Conservation (phyloP, 2,888 invertebrate species). For the Girardia tigrina region DNA sequence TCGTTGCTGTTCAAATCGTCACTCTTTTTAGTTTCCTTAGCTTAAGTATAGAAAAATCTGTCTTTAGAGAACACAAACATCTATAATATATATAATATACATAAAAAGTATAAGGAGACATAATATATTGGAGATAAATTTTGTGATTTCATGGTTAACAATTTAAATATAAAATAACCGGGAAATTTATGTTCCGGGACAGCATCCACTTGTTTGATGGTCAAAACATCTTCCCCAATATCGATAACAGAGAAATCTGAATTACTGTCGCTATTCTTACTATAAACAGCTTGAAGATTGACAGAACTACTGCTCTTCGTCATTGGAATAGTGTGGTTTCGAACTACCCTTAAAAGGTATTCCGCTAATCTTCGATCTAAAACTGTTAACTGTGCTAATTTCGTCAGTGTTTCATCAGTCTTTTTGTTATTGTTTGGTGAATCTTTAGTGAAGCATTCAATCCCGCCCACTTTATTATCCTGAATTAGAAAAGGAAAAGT, state of each 20-base stretch:
- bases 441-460: background rate
- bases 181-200: background rate
- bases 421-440: background rate
- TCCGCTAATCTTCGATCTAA: background rate
- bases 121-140: too few relatives aligned
- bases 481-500: too few relatives aligned
- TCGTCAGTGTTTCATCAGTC: background rate
- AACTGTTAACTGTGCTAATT: background rate
- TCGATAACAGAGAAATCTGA: background rate
- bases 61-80: too few relatives aligned
- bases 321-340: background rate
- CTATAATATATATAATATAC: too few relatives aligned
- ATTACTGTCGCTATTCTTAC: background rate
- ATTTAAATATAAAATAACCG: too few relatives aligned
- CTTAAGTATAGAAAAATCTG: too few relatives aligned
- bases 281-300: background rate
- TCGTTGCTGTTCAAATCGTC: too few relatives aligned
- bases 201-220: background rate
- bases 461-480: background rate
- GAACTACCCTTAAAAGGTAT: background rate
- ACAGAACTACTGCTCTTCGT: background rate
- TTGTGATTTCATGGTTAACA: too few relatives aligned
- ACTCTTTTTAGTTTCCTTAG: too few relatives aligned
- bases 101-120: too few relatives aligned
- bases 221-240: background rate